A percentile compares a stretch with the other conserved stretches of the same genome.
Evolutionary conservation across 2,797 vertebrate species (phyloP).

Genomic region (Alosa sapidissima): DNA sequence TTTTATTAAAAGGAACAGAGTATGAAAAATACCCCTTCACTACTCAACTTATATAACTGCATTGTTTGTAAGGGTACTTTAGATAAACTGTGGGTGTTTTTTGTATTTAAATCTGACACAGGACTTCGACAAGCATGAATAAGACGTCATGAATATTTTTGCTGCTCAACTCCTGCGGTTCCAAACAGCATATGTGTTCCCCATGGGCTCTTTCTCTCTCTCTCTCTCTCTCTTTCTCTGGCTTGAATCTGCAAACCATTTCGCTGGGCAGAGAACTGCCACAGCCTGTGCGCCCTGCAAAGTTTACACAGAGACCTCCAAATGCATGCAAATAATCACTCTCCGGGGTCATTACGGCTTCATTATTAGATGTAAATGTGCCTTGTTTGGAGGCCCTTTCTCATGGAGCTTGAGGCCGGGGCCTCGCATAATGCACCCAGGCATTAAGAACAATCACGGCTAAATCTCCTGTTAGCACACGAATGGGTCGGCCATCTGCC

Average conservation of each 20-base stretch:
- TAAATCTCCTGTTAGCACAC: constrained; percentile 75
- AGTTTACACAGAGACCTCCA: constrained; percentile 74
- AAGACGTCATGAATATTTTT: constrained; percentile 22
- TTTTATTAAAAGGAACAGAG: neutral
- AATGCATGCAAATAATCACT: constrained; percentile 72
- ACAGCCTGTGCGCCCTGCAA: constrained; percentile 57
- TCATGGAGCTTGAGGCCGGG: constrained; percentile 58
- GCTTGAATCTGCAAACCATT: constrained; percentile 50
- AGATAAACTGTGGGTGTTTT: neutral
- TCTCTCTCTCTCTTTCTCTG: neutral
- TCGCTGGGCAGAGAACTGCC: constrained; percentile 52
- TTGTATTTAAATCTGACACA: constrained; percentile 18
- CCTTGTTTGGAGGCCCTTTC: constrained; percentile 66
- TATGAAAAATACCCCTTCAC: neutral
- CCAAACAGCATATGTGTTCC: constrained; percentile 3
- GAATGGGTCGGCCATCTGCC: constrained; percentile 76
- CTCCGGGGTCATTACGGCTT: constrained; percentile 76
- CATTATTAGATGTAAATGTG: constrained; percentile 81
- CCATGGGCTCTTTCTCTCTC: constrained; percentile 15
- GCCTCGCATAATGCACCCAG: constrained; percentile 66
- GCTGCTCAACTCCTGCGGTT: constrained; percentile 5
- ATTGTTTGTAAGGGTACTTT: neutral
- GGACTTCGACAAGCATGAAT: neutral
- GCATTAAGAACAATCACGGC: constrained; percentile 67
- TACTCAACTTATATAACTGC: neutral